Percentiles rank a stretch among this genome's conserved stretches.
These are phyloP conservation scores for Lagenorhynchus albirostris DNA, from an alignment of 2,113 vertebrate species.

Conservation along the genomic window DNA sequence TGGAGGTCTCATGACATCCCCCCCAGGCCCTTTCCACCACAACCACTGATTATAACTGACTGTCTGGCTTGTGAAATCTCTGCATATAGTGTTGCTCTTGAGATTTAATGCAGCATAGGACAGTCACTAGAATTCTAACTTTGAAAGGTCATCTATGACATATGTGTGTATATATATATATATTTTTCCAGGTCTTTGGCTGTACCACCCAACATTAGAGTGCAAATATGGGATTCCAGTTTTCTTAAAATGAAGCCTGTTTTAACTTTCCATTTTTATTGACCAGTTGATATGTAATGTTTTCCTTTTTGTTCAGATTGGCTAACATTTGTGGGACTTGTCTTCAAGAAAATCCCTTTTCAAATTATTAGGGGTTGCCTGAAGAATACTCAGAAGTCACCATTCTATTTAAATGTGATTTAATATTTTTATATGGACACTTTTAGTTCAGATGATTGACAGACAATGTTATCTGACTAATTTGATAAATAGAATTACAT, in stretches of 20 bases:
- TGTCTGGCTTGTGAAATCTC: constrained; percentile 15
- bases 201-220: not conserved
- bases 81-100: not conserved
- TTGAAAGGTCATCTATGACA: constrained; percentile 1
- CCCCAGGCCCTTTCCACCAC: not conserved
- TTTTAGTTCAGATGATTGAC: not conserved
- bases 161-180: not conserved
- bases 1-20: constrained; percentile 17
- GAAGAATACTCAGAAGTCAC: not conserved
- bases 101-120: not conserved
- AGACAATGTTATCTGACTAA: not conserved
- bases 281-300: not conserved
- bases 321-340: not conserved
- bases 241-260: not conserved
- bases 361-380: not conserved
- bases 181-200: not conserved
- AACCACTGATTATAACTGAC: constrained; percentile 34
- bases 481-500: not conserved
- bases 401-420: constrained; percentile 25
- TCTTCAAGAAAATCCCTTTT: constrained; percentile 3
- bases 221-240: constrained; percentile 6
- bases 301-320: not conserved
- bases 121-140: not conserved
- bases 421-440: not conserved
- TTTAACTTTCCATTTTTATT: constrained; percentile 11